These are phyloP conservation scores for Leptodactylus fallax DNA, from an alignment of 2,797 vertebrate species.

Conservation along the genomic window DNA sequence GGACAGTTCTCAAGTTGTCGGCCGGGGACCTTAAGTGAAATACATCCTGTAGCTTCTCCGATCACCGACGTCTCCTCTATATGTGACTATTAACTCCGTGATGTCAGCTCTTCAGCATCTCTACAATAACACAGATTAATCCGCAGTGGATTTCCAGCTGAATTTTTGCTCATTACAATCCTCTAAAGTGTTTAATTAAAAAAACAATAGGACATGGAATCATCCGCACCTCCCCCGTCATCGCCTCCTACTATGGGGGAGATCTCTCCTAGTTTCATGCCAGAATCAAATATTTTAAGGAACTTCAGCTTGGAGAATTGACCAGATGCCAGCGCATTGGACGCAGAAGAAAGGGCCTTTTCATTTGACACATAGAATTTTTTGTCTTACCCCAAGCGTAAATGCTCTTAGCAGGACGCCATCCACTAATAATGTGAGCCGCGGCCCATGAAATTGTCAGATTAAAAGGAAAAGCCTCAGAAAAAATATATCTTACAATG, in stretches of 20 bases:
- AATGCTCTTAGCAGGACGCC: conserved; percentile 30
- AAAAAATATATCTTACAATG: not conserved
- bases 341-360: conserved; percentile 44
- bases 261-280: conserved; percentile 32
- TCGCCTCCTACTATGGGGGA: conserved; percentile 24
- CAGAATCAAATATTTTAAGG: conserved; percentile 42
- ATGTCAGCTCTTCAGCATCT: not conserved
- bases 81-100: not conserved
- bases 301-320: conserved; percentile 30
- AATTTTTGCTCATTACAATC: conserved; percentile 14
- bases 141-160: conserved; percentile 28
- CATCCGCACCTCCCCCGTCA: conserved; percentile 32
- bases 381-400: not conserved
- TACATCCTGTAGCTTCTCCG: not conserved
- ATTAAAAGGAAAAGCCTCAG: not conserved
- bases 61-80: not conserved
- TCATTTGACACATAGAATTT: conserved; percentile 29
- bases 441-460: not conserved
- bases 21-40: not conserved
- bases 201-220: conserved; percentile 6
- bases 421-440: not conserved
- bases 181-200: conserved; percentile 26
- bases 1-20: no score
- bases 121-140: conserved; percentile 21
- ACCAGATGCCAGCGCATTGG: not conserved